phyloP scores from a whole-genome alignment of 2,888 invertebrate genomes.

The Stictocephala bisonia region DNA sequence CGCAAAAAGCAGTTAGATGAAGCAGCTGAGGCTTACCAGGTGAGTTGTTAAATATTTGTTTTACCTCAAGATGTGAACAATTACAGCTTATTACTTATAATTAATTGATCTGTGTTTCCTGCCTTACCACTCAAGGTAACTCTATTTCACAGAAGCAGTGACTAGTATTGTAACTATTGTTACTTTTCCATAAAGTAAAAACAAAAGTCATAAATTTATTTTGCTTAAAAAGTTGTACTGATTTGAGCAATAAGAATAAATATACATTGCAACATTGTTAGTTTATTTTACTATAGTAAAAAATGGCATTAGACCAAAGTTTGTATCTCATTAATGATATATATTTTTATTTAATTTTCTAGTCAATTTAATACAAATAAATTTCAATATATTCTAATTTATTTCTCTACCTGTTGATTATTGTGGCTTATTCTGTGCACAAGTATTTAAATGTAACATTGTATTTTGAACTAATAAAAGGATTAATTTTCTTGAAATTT shows the following conservation, averaged over 20 bases:
- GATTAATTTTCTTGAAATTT: not conserved
- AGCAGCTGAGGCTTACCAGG: constrained; percentile 92
- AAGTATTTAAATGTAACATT: not conserved
- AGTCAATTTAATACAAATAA: too few species aligned
- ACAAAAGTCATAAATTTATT: not conserved
- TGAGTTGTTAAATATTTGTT: constrained; percentile 59
- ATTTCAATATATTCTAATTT: not conserved
- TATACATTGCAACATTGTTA: too few species aligned
- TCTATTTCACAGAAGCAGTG: too few species aligned
- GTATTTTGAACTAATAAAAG: not conserved
- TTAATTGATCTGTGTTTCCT: not conserved
- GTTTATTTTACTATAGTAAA: too few species aligned
- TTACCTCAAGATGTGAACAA: not conserved
- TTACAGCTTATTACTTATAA: too few species aligned
- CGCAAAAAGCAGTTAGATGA: constrained; percentile 83
- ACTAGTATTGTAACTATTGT: not conserved
- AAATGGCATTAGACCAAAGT: too few species aligned
- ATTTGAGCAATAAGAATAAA: too few species aligned
- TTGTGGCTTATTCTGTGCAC: not conserved
- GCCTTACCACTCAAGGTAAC: too few species aligned
- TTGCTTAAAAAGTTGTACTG: too few species aligned
- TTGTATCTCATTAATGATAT: too few species aligned
- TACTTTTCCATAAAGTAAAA: not conserved
- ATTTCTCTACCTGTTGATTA: not conserved
- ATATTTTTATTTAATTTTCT: too few species aligned